phyloP scores from a whole-genome alignment of 2,888 invertebrate genomes.

The Nebria salina region DNA sequence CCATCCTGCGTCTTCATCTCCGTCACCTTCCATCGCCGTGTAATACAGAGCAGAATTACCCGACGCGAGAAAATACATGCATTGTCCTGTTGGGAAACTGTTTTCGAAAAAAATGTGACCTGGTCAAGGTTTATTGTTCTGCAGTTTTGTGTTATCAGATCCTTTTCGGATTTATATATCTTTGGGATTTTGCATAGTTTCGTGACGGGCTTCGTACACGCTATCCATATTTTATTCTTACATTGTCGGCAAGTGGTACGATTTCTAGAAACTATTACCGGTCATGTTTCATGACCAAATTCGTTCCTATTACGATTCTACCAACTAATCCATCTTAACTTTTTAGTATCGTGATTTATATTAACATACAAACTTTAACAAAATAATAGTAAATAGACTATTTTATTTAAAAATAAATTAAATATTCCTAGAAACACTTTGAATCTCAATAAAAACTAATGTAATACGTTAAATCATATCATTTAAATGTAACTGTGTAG shows the following conservation, averaged over 20 bases:
- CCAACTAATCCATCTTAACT: background rate
- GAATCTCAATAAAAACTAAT: too few species aligned
- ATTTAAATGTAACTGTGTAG: too few species aligned
- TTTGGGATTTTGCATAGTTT: background rate
- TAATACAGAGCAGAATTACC: conserved; percentile 49
- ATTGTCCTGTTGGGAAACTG: conserved; percentile 7
- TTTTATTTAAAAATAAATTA: too few species aligned
- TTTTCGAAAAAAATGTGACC: background rate
- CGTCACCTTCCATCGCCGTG: conserved; percentile 64
- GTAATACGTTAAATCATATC: too few species aligned
- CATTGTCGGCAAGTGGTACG: background rate
- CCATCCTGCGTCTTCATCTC: conserved; percentile 67
- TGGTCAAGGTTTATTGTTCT: background rate
- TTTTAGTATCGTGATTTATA: background rate
- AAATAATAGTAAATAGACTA: background rate
- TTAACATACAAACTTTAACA: background rate
- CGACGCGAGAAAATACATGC: conserved; percentile 51
- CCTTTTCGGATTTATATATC: background rate
- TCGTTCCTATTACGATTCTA: background rate
- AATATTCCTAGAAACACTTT: too few species aligned
- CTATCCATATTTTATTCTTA: background rate
- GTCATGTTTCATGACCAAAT: background rate
- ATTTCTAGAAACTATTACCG: background rate
- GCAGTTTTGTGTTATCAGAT: background rate
- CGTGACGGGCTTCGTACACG: background rate